Evolutionary conservation across 2,113 vertebrate genomes (phyloP), one percentile per base, ranked within the genome.

Genomic region (Mirza zaza): DNA sequence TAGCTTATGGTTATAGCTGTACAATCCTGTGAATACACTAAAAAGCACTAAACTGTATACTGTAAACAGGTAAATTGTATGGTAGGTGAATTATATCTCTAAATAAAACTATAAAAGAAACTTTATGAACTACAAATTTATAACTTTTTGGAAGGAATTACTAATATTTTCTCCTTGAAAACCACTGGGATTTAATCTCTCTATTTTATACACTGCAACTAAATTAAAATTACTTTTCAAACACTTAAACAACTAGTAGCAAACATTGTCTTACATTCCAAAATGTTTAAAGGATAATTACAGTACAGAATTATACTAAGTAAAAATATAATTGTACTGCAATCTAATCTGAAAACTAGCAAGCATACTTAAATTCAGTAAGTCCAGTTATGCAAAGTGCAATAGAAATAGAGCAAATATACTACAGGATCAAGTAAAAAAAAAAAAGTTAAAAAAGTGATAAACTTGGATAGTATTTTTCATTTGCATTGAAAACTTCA

Each of bases 161-260:
- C 29, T 71, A 87, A 50, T 71, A 73, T 71, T 73, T 83, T 83
- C 42, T 79, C 50, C 70, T 73, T 36, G 15, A 93, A 96, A 57
- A 93, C 39, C 70, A 71, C 1, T 55, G 18, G 15, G 39, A 88
- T 83, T 81, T 73, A 91, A 83, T 88, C 45, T 77, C 34, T 39
- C 59, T 50, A 82, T 50, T 90, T 59, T 90, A 36, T 20, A 90
- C 2, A 65, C 45, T 45, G 17, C 55, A 34, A 95, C 23, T 39
- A 88, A 87, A 91, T 87, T 67, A 84, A 77, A 95, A 71, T 39
- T 88, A 73, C 65, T 85, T 94, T 91, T 96, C 81, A 85, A 90
- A 95, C 50, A 87, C 45, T 71, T 90, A 87, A 79, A 92, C 34
- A 65, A 92, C 39, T n/a, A 68, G 29, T 25, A 27, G 59, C 32